Base-by-base conservation (phyloP, 1,140 invertebrate genomes). In the Neodiprion pinetum region DNA sequence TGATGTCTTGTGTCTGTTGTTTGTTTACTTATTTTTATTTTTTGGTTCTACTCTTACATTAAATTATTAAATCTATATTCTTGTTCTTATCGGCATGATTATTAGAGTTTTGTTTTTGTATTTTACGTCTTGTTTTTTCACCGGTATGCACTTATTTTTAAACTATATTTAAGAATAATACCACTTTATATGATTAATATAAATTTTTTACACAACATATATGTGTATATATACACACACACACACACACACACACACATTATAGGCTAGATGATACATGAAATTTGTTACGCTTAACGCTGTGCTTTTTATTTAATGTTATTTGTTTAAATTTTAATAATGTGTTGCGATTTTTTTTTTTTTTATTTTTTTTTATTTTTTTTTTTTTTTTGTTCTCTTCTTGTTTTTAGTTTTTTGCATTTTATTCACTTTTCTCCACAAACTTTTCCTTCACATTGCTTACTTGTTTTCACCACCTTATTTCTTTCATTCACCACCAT, bases 401-500 rank as follows among this genome's bases (percentile, higher is more conserved):
- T 61, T 8, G 53, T 61, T 61, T 61, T 9, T 5, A 40, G 5
- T 40, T 61, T 61, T 14, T 61, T 7, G 11, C 11, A 61, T 61
- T 61, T 8, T 61, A 14, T 9, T 61, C 53, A 14, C 8, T 14
- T 17, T 61, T 14, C n/a, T 61, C 11, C 53, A 61, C 11, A 12
- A 61, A 61, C 53, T 17, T 61, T 61, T 61, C 11, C 53, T 17
- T 14, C n/a, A 9, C n/a, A 9, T 61, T 9, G 53, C 53, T 61
- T 61, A 14, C 28, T 17, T 61, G 53, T 61, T 61, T 61, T 61
- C n/a, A 17, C 53, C 11, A 61, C n/a, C 53, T 61, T 61, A 61
- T 61, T 61, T 61, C 53, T 61, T 61, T 61, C 53, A 61, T 61
- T 61, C 53, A 61, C 53, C 53, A 61, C 53, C 53, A 61, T 61